Percentiles rank a stretch among this genome's conserved stretches.
Conservation (phyloP, 2,113 vertebrate genomes). For the Mohoua ochrocephala region DNA sequence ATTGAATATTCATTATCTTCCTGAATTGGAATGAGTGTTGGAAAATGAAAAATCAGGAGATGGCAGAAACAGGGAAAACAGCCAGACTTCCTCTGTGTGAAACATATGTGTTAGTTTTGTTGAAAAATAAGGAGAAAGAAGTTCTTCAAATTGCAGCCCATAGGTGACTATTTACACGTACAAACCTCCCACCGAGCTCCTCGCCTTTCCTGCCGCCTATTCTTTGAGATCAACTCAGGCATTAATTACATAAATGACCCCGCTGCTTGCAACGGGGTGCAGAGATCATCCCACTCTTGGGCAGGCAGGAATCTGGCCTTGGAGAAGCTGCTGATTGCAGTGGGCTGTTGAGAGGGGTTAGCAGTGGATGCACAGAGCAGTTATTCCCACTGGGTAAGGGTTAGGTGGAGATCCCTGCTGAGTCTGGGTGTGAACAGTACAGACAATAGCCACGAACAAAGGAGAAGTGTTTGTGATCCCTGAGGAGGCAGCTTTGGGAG, state of each 20-base stretch:
- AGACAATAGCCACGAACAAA: neutral
- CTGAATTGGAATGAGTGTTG: neutral
- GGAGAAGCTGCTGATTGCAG: neutral
- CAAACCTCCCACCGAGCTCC: neutral
- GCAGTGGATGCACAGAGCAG: neutral
- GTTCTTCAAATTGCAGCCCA: neutral
- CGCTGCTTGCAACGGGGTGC: fast-evolving
- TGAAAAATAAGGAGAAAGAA: conserved; percentile 10
- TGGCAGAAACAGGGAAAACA: conserved; percentile 50
- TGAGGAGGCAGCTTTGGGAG: neutral
- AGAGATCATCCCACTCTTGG: neutral
- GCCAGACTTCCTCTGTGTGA: conserved; percentile 36
- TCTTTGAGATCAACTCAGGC: neutral
- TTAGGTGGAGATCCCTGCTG: neutral
- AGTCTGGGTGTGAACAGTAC: neutral
- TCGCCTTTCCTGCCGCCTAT: neutral
- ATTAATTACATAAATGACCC: neutral
- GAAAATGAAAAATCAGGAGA: conserved; percentile 37
- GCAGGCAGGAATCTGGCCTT: neutral
- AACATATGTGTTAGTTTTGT: conserved; percentile 33
- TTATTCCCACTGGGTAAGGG: fast-evolving
- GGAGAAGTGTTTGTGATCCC: neutral
- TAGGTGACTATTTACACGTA: neutral
- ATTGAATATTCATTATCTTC: conserved; percentile 40
- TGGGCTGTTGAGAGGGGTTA: neutral